Percentiles rank a stretch among this genome's conserved stretches.
Evolutionary conservation across 2,113 vertebrate species (phyloP).

Genomic region (Acrocephalus arundinaceus): DNA sequence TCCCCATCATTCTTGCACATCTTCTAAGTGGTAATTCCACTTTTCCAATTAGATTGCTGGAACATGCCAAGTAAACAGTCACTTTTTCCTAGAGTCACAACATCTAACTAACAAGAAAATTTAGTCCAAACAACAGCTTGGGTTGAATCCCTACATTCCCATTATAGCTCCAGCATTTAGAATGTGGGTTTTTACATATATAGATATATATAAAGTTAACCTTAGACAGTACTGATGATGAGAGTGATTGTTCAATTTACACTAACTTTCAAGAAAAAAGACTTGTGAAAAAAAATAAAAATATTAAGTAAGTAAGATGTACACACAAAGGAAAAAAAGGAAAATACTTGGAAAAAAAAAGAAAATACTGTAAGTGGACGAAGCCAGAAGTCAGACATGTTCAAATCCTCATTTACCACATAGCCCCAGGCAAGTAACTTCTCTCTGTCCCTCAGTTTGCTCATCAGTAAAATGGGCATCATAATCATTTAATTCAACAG

Average conservation of each 20-base stretch:
- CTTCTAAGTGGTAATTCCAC: constrained; percentile 70
- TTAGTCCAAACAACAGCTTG: not conserved
- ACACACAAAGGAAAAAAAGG: not conserved
- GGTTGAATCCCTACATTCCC: not conserved
- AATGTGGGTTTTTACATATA: not conserved
- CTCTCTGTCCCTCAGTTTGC: not conserved
- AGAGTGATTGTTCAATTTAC: not conserved
- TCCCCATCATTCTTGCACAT: constrained; percentile 60
- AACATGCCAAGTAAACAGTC: constrained; percentile 61
- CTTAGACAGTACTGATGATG: not conserved
- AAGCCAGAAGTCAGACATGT: not conserved
- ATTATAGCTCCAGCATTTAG: not conserved
- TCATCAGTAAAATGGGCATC: constrained; percentile 7
- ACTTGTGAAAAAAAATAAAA: not conserved
- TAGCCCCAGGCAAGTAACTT: not conserved
- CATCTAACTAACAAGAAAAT: constrained; percentile 9
- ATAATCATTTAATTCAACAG: constrained; percentile 26
- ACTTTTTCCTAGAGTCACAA: constrained; percentile 52
- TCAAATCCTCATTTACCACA: not conserved
- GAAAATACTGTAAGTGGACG: not conserved
- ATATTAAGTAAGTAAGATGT: not conserved
- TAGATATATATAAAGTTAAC: not conserved
- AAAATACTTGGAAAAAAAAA: not conserved
- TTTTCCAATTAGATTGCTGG: constrained; percentile 73
- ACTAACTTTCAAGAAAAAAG: not conserved